Evolutionary conservation across 2,797 vertebrate genomes (phyloP).

Genomic region (Agapornis canus): DNA sequence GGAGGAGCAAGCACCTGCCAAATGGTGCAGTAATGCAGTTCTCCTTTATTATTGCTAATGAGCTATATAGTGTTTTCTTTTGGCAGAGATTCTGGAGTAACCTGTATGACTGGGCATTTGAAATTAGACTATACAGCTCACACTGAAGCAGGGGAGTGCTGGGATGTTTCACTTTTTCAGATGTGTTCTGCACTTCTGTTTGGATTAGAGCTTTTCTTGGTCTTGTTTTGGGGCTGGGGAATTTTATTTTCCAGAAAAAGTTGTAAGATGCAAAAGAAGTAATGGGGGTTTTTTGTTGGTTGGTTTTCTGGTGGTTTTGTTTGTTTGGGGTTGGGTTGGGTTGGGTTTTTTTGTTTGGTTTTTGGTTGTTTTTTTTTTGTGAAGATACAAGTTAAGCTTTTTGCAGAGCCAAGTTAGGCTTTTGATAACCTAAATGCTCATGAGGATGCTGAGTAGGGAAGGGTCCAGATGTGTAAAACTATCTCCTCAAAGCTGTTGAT

Average conservation of each 20-base stretch:
- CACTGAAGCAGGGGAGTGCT: not conserved
- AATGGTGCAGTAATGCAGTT: not conserved
- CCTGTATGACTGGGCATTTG: not conserved
- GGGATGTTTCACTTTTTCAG: not conserved
- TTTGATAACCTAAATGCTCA: not conserved
- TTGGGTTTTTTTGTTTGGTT: too few species aligned
- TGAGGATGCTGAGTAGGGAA: not conserved
- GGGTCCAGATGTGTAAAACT: not conserved
- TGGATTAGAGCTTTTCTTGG: not conserved
- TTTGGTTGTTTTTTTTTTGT: not conserved
- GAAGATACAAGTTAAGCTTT: not conserved
- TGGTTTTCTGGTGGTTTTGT: too few species aligned
- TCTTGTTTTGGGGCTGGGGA: not conserved
- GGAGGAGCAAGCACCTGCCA: not conserved
- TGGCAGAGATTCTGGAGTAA: not conserved
- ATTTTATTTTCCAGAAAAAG: not conserved
- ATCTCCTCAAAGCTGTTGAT: not conserved
- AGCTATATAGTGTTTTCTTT: not conserved
- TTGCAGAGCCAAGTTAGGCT: not conserved
- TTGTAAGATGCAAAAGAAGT: not conserved
- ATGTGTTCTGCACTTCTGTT: not conserved
- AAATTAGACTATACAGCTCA: accelerated
- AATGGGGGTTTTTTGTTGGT: too few species aligned
- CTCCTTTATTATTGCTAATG: not conserved
- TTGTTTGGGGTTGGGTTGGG: too few species aligned